phyloP scores from a whole-genome alignment of 2,113 vertebrate genomes.

The Vimba vimba region DNA sequence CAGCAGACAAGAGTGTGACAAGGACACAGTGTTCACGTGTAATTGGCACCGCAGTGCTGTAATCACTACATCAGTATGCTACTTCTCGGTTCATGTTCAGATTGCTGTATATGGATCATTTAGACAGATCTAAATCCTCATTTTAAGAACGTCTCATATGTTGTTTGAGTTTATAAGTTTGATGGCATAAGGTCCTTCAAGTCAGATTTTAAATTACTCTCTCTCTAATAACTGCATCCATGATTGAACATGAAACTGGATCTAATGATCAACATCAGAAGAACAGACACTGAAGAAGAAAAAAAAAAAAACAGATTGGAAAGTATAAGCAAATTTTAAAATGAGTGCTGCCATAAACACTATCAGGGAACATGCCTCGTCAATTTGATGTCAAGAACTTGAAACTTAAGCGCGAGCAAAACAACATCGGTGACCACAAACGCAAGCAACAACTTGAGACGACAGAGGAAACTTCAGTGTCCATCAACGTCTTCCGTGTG shows the following conservation, averaged over 20 bases:
- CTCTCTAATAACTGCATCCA: neutral
- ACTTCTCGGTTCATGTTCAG: conserved; percentile 12
- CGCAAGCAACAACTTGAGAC: neutral
- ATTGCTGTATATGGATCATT: conserved; percentile 8
- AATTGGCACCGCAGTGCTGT: conserved; percentile 39
- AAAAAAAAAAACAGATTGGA: neutral
- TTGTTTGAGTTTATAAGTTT: no score
- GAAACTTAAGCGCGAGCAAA: conserved; percentile 37
- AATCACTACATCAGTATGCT: conserved; percentile 44
- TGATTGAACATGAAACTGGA: neutral
- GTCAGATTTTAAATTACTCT: no score
- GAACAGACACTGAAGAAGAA: neutral
- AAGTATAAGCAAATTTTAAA: neutral
- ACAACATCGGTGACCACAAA: neutral
- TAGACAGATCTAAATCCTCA: conserved; percentile 17
- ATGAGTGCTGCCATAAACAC: no score
- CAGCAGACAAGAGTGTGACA: conserved; percentile 44
- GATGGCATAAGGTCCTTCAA: no score
- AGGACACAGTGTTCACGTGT: conserved; percentile 43
- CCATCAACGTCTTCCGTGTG: no score
- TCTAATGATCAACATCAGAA: neutral
- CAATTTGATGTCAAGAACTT: neutral
- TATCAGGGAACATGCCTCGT: neutral
- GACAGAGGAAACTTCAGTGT: neutral
- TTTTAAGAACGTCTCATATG: neutral